Base-by-base conservation (phyloP, 2,888 invertebrate species). In the Taphrorychus bicolor region DNA sequence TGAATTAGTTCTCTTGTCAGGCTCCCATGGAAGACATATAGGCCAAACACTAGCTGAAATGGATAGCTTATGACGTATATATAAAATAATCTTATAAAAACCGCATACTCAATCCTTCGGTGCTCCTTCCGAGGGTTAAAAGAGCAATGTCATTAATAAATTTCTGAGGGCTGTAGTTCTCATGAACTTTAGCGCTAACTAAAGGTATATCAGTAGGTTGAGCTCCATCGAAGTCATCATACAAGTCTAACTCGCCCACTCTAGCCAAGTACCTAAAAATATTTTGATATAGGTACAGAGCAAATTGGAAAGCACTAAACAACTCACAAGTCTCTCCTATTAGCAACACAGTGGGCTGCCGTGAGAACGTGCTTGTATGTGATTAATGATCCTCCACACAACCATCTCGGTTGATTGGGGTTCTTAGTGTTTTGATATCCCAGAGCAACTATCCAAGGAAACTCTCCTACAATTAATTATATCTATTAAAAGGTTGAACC, bases 121-220 rank as follows among this genome's bases (percentile, higher is more conserved):
- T 48, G 41, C 24, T 63, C 24, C 52, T 48, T 9, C 49, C 82
- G 56, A 94, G 80, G 65, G 86, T 86, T 0, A 96, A 79, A 1
- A 97, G 78, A 0, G 91, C 95, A 65, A 97, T 90, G 78, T 97
- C 96, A 74, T 91, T 91, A 51, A 87, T 87, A 73, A 86, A 89
- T 18, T 85, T 81, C 1, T 79, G 83, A 0, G 88, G 76, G 77
- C 85, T 87, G 82, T 91, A 95, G 0, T 84, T 76, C 70, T 92
- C 91, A 78, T 95, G 94, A 7, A 89, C 81, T 61, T 87, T 84
- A 63, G 83, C 84, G 56, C 82, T 82, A 54, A 86, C 85, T 57
- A 94, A 85, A 0, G 82, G 82, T 5, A 92, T 81, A 76, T 92
- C 89, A 5, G 88, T 77, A 0, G 85, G 84, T 0, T 86, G 83